Conservation (phyloP, 2,797 vertebrate species). For the Rachycentron canadum region DNA sequence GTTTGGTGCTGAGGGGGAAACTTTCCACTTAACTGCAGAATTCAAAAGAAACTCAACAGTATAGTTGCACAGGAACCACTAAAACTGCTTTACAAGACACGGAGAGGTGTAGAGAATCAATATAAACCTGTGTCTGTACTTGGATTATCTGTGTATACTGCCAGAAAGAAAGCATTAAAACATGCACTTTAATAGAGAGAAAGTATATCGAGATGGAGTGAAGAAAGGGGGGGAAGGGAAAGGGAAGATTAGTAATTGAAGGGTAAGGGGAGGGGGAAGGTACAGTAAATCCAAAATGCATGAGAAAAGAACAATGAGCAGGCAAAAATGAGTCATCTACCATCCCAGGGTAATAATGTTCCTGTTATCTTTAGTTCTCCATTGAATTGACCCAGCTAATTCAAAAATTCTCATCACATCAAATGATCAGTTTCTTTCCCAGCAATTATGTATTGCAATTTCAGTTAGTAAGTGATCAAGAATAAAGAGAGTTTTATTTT, state of each 20-base stretch:
- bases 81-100: conserved; percentile 29
- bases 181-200: neutral
- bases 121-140: conserved; percentile 46
- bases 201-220: neutral
- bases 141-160: conserved; percentile 6
- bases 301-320: conserved; percentile 61
- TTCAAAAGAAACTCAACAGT: conserved; percentile 32
- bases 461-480: conserved; percentile 10
- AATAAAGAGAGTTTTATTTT: neutral
- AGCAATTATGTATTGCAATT: conserved; percentile 6
- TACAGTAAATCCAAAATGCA: conserved; percentile 44
- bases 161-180: conserved; percentile 29
- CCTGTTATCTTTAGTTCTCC: conserved; percentile 60
- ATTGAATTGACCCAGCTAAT: conserved; percentile 34
- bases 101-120: conserved; percentile 39
- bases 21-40: conserved; percentile 29
- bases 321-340: conserved; percentile 66
- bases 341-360: conserved; percentile 28
- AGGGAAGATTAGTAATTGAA: conserved; percentile 26
- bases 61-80: conserved; percentile 41
- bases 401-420: neutral
- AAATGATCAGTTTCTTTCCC: conserved; percentile 7
- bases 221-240: conserved; percentile 20
- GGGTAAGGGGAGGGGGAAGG: conserved; percentile 12
- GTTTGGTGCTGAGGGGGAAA: conserved; percentile 4